Base-by-base conservation (phyloP, 2,797 vertebrate genomes). In the Gadopsis marmoratus region DNA sequence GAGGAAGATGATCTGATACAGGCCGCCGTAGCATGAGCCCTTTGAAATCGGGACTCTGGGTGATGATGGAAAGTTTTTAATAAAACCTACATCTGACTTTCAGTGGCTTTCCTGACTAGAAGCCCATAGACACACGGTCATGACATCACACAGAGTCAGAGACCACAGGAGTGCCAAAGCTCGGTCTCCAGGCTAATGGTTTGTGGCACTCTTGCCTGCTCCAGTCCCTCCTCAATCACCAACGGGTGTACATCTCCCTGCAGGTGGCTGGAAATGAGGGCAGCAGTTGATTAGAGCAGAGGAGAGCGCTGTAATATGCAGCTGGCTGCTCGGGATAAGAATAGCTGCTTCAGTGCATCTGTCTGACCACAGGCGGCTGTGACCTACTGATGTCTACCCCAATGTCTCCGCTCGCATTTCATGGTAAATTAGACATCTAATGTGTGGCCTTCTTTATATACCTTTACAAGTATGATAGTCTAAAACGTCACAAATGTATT, bases 201-300 rank as follows among this genome's bases (percentile, higher is more conserved):
- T 82, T 75, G 76, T 85, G 86, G 74, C 85, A 56, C 70, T 78
- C 17, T 63, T 68, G 79, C 82, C 70, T 3, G 11, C 72, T 81
- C 71, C 81, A 74, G 79, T 91, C 84, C 76, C 66, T 87, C 79
- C 83, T 91, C 90, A 87, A 89, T 92, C 88, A 89, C 82, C 75
- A 47, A 47, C 74, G 12, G 41, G 59, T 79, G 76, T 41, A 19
- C 81, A 51, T 72, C 54, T 81, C 86, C 73, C 76, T 71, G 84
- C 85, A 81, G 89, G 84, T 73, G 79, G 62, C 86, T 79, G 72
- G 83, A 87, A 92, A 91, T 81, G 75, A 84, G 86, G 81, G 74
- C 85, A 81, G 88, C 84, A 76, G 81, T 89, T 87, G 84, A 93
- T 94, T 90, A 85, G 89, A 86, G 59, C 72, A 31, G 81, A 67